Base-by-base conservation (phyloP, 1,140 invertebrate species). In the Bradysia coprophila region DNA sequence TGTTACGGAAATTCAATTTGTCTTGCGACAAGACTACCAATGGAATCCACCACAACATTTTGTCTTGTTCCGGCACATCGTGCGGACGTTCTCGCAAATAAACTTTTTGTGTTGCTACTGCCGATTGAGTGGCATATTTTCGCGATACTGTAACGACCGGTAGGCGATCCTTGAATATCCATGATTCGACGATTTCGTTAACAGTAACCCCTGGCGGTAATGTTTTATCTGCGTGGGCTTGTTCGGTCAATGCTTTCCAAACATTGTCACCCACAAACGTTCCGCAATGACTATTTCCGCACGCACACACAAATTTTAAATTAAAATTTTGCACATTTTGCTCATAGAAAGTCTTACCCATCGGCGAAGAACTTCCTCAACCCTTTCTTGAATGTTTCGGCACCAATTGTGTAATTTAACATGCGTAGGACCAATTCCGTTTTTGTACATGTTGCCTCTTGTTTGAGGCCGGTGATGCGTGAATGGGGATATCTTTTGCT, bases 391-490 rank as follows among this genome's bases (percentile, higher is more conserved):
- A 96, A 93, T 1, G 78, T 78, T 4, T 72, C 61, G 38, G 76
- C 72, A 4, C 86, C 83, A 6, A 96, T 64, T 4, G 87, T 89
- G 49, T 81, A 79, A 50, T 87, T 81, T 54, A 96, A 75, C 90
- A 96, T 96, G 32, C 90, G 67, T 51, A 96, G 83, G 9, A 95
- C 67, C n/a, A 90, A 67, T 45, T 87, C 86, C n/a, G 81, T 77
- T 61, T 80, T 79, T 8, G 71, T 71, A 21, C 70, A 73, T 4
- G 68, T 67, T 0, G 75, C 76, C 51, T 81, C 76, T 48, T 78
- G 72, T 51, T 78, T 78, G 58, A 81, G 78, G 28, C 74, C 76
- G 3, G 73, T 75, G 38, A 75, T 76, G 32, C 75, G 67, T 1
- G 75, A 78, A 54, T 79, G 73, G 2, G 78, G 77, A 50, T 75